A percentile compares a stretch with the other conserved stretches of the same genome.
These are phyloP conservation scores for Saguinus midas DNA, from an alignment of 2,113 vertebrate genomes.

Conservation along the genomic window DNA sequence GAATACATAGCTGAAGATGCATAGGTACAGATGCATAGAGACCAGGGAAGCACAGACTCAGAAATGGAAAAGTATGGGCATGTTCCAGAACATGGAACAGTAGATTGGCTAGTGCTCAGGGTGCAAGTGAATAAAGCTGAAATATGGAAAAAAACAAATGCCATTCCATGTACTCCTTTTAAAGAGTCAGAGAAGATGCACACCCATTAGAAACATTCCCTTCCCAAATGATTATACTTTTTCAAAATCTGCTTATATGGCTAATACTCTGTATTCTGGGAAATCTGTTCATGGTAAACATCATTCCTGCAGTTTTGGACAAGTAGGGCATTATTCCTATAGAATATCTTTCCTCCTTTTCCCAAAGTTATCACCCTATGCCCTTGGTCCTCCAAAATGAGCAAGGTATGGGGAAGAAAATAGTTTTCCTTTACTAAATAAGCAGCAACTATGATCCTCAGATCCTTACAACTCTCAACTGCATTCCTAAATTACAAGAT, in stretches of 20 bases:
- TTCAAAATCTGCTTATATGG: not conserved
- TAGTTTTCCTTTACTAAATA: not conserved
- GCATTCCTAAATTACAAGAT: not conserved
- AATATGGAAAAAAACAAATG: not conserved
- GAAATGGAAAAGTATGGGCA: not conserved
- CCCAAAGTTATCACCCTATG: not conserved
- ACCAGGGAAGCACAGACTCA: not conserved
- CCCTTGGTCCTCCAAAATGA: not conserved
- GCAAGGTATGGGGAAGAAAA: not conserved
- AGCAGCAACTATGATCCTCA: not conserved
- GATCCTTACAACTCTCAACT: not conserved
- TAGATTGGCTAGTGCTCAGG: not conserved
- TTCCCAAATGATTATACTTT: not conserved
- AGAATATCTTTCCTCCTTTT: not conserved
- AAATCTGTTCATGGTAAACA: not conserved
- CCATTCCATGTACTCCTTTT: accelerated
- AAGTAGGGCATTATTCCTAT: not conserved
- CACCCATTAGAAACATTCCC: not conserved
- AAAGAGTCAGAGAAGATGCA: not conserved
- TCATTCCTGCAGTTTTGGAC: not conserved
- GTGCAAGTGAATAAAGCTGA: not conserved
- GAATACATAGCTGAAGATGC: not conserved
- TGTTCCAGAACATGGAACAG: not conserved
- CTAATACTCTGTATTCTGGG: not conserved
- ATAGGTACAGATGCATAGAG: accelerated